Base-by-base conservation (phyloP, 2,888 invertebrate genomes). In the Reticulitermes lucifugus region DNA sequence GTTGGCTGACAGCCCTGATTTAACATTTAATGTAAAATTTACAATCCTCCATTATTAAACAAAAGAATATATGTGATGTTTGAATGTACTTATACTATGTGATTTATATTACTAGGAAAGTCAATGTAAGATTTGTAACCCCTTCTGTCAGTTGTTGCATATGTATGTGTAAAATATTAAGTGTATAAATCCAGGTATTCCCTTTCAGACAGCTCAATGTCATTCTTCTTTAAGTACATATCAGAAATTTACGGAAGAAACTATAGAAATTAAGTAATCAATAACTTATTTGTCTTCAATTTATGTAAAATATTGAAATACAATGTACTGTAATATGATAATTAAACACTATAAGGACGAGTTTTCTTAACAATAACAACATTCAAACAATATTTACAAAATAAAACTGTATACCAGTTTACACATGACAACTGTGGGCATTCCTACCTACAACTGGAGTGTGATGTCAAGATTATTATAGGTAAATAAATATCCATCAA, bases 61-160 rank as follows among this genome's bases (percentile, higher is more conserved):
- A 77, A 77, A 46, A 77, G 77, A 77, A 77, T 77, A 77, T 77
- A 77, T 77, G 77, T 77, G 77, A 77, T 77, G 81, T 81, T 59
- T 81, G 65, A 70, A 81, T 81, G 81, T 81, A 81, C 81, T 81
- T 81, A 35, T 4, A 80, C 60, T 59, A 65, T 43, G 81, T 81
- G 81, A 81, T 81, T 81, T 81, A 65, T 81, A 81, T 70, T 81
- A 46, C 65, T 81, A 81, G 46, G 81, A 81, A 80, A 80, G 59
- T 81, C 60, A 70, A 70, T 81, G 81, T 81, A 65, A 65, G 81
- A 81, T 81, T 81, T 81, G 70, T 81, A 81, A 81, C 70, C 70
- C 70, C 70, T 81, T 70, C 41, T 81, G 81, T 81, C 70, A 81
- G 70, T 65, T 81, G 81, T 70, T 81, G 81, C 81, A 81, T 81